Conservation (phyloP, 2,797 vertebrate species). For the Sebastes baramenuke region DNA sequence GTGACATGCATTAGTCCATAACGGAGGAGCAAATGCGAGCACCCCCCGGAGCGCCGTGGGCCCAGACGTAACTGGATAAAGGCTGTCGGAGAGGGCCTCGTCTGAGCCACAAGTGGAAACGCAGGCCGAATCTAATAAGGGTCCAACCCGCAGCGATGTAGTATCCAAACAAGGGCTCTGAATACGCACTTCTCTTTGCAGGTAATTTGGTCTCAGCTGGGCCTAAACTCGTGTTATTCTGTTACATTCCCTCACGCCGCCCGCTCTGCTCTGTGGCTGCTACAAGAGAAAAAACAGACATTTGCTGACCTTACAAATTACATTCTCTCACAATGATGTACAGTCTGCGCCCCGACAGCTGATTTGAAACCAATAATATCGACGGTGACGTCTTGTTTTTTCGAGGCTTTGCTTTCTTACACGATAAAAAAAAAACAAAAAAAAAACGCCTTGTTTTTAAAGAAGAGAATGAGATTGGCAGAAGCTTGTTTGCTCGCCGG, state of each 20-base stretch:
- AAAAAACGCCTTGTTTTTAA: conserved; percentile 10
- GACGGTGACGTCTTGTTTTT: conserved; percentile 24
- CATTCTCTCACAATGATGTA: conserved; percentile 23
- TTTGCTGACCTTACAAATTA: conserved; percentile 47
- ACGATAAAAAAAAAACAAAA: background rate
- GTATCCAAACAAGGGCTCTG: conserved; percentile 51
- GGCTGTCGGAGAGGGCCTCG: conserved; percentile 32
- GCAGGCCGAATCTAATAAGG: conserved; percentile 57
- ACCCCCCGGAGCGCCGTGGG: conserved; percentile 4
- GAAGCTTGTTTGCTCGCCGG: conserved; percentile 35
- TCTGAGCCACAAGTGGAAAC: conserved; percentile 57
- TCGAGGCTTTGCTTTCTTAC: background rate
- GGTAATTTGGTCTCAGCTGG: conserved; percentile 56
- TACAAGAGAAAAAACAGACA: conserved; percentile 36
- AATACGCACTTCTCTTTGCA: conserved; percentile 14
- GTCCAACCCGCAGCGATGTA: conserved; percentile 32
- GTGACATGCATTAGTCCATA: conserved; percentile 55
- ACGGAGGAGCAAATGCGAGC: conserved; percentile 29
- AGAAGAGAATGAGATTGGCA: conserved; percentile 22
- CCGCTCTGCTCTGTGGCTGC: background rate
- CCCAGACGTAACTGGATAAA: conserved; percentile 67
- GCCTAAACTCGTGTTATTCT: conserved; percentile 44
- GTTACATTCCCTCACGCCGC: conserved; percentile 51
- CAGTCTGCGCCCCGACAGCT: conserved; percentile 1
- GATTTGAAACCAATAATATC: conserved; percentile 32